Evolutionary conservation across 2,888 invertebrate genomes (phyloP).

Genomic region (Tenthredo amoena): DNA sequence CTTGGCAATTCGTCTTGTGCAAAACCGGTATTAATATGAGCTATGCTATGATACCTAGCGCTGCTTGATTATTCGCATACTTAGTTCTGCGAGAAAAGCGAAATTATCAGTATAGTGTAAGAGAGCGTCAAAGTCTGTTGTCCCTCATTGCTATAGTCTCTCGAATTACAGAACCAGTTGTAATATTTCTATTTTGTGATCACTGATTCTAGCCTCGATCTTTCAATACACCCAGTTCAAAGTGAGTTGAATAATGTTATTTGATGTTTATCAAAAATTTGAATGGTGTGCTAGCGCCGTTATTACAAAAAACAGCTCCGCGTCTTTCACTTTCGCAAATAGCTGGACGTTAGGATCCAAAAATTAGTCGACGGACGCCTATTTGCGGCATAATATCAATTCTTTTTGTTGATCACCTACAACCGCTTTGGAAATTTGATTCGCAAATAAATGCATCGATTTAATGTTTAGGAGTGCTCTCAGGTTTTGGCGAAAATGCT

Average conservation of each 20-base stretch:
- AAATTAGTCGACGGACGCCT: not conserved
- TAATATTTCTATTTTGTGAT: not conserved
- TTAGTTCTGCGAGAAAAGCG: conserved; percentile 24
- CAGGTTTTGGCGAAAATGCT: conserved; percentile 3
- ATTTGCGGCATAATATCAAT: not conserved
- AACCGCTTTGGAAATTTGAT: not conserved
- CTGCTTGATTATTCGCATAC: not conserved
- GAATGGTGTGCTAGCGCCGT: not conserved
- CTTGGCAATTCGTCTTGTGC: conserved; percentile 1
- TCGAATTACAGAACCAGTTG: not conserved
- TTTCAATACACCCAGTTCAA: not conserved
- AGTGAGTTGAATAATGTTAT: conserved; percentile 1
- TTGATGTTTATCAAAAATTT: not conserved
- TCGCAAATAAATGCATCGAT: not conserved
- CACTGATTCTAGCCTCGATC: not conserved
- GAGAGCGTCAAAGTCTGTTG: conserved; percentile 35
- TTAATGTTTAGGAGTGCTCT: not conserved
- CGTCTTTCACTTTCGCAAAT: not conserved
- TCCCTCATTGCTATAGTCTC: not conserved
- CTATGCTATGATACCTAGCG: not conserved
- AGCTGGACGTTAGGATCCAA: not conserved
- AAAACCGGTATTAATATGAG: conserved; percentile 26
- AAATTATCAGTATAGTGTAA: conserved; percentile 29
- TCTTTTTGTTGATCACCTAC: not conserved
- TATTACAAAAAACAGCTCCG: not conserved